Base-by-base conservation (phyloP, 2,888 invertebrate genomes). In the Trichopoda pennipes region DNA sequence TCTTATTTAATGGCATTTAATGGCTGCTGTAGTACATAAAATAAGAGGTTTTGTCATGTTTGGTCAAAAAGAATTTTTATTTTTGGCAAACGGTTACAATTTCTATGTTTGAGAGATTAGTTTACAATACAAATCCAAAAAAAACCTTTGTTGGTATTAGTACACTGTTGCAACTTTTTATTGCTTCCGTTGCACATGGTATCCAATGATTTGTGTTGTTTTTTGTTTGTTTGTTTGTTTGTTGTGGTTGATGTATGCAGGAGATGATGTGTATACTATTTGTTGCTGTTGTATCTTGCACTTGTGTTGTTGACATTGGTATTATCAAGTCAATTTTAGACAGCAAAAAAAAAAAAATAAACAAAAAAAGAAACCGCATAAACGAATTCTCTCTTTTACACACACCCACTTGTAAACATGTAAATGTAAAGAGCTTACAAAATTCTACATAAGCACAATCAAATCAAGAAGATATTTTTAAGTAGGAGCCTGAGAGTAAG, bases 241-340 rank as follows among this genome's bases (percentile, higher is more conserved):
- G n/a, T n/a, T 35, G 38, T 55, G 28, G 23, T 16, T 68, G 19
- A 3, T 69, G 19, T 47, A 14, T 6, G 6, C 19, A 10, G 60
- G 8, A 35, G 28, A 44, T 78, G 23, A 55, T 66, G 78, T 63
- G 61, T 19, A 44, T 69, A 63, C 56, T 74, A 74, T 49, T 49
- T 44, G n/a, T 63, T 81, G 55, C 55, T 75, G 60, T 79, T 66
- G 78, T 47, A 74, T 66, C 70, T 53, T 70, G 44, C 64, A 64
- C 74, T 70, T 55, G 51, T 82, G 74, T 12, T 69, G 68, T 73
- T 81, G 74, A 63, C 74, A 58, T 53, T 66, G 70, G 66, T 61
- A 64, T 72, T 72, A 68, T 79, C 63, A 76, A 76, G 79, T 82
- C 72, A 82, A 72, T 72, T 61, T 66, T 17, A 21, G 44, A 55